These are phyloP conservation scores for Brachionus paranguensis DNA, from an alignment of 1,140 invertebrate species.

Conservation along the genomic window DNA sequence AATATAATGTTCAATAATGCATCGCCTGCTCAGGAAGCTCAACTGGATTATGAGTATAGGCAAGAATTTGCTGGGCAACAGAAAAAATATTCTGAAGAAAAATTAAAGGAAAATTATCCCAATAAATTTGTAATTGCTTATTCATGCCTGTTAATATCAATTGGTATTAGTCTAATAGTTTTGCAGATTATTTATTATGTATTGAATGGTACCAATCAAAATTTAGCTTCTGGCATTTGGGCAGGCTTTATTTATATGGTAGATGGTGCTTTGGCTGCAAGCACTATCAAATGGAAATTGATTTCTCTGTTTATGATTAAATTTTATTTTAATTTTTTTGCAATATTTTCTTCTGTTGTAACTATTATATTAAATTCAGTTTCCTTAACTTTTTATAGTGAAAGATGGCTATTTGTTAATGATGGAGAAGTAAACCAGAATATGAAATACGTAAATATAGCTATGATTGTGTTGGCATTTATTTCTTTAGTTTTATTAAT, in stretches of 20 bases:
- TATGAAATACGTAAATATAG: neutral
- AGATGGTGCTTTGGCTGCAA: too few relatives aligned
- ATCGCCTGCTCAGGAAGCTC: too few relatives aligned
- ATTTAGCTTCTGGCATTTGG: too few relatives aligned
- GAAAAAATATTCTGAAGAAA: neutral
- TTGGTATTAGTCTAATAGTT: too few relatives aligned
- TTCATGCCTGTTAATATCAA: neutral
- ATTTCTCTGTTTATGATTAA: neutral
- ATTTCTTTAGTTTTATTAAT: too few relatives aligned
- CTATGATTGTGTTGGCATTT: too few relatives aligned
- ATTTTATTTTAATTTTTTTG: neutral
- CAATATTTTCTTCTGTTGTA: neutral
- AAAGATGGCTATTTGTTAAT: neutral
- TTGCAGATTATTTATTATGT: too few relatives aligned
- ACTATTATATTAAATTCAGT: neutral
- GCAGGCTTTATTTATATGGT: too few relatives aligned
- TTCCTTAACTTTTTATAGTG: neutral
- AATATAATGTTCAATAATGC: too few relatives aligned
- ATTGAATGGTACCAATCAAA: too few relatives aligned
- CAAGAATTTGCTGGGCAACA: neutral
- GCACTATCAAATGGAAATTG: too few relatives aligned
- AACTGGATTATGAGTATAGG: too few relatives aligned
- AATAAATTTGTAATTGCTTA: neutral
- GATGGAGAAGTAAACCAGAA: neutral
- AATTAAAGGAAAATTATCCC: neutral